These are phyloP conservation scores for Carduelis carduelis DNA, from an alignment of 2,797 vertebrate genomes.

Conservation along the genomic window DNA sequence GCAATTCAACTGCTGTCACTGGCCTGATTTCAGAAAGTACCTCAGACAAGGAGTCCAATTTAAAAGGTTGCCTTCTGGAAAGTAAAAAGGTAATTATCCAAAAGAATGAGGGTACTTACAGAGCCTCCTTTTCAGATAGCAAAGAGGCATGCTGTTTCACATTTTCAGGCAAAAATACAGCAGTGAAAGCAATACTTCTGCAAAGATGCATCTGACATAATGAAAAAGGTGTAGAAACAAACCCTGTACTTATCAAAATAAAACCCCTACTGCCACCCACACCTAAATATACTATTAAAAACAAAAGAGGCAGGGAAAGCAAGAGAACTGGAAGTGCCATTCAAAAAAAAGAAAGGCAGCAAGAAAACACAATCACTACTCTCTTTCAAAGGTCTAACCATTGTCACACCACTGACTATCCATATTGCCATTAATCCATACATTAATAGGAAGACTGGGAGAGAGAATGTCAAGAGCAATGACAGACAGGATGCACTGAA, in stretches of 20 bases:
- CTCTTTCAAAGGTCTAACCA: neutral
- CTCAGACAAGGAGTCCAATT: neutral
- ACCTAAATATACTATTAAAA: neutral
- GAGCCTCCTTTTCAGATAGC: neutral
- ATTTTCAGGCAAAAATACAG: neutral
- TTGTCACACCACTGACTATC: neutral
- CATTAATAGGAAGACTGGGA: neutral
- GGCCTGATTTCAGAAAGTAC: neutral
- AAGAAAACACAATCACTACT: neutral
- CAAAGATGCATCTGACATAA: neutral
- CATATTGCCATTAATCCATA: neutral
- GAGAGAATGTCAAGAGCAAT: neutral
- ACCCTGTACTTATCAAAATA: neutral
- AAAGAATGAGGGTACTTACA: neutral
- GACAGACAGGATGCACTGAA: neutral
- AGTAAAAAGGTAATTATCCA: neutral
- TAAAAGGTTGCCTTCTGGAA: neutral
- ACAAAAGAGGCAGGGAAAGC: fast-evolving
- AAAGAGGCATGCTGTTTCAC: neutral
- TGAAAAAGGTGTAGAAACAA: neutral
- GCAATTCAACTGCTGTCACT: neutral
- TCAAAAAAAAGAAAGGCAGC: neutral
- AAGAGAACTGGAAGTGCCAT: neutral
- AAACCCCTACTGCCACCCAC: neutral
- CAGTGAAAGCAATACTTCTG: neutral